Base-by-base conservation (phyloP, 2,113 vertebrate species). In the Limanda limanda region DNA sequence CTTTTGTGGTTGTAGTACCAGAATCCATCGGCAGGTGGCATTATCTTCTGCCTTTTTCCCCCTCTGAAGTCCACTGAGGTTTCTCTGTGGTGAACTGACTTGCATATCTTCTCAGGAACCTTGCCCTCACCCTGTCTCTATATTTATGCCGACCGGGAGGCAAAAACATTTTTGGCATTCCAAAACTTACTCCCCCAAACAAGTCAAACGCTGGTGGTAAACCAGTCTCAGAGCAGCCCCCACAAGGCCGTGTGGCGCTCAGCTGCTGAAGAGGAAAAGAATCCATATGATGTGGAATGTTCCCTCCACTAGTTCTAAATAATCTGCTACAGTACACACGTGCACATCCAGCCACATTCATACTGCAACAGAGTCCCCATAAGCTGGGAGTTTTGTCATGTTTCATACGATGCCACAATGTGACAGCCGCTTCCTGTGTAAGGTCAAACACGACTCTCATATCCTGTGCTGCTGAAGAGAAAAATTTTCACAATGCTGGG, bases 101-200 rank as follows among this genome's bases (percentile, higher is more conserved):
- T 52, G 59, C 85, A 86, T 79, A 85, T 56, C 71, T 83, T 87
- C 78, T 56, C 79, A 83, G 67, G n/a, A 63, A 70, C 84, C 79
- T 84, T 81, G 71, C 65, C 76, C 69, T 62, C 23, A 17, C 79
- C 76, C 68, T 55, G 68, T 35, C 61, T 82, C 69, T 79, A 83
- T 84, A 79, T 86, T 82, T 82, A 81, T 52, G 60, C 81, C 85
- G 78, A 89, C 86, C 81, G 59, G 57, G n/a, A 45, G 76, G 78
- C 87, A 81, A 74, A 90, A 89, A 82, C 69, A 86, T 86, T 72
- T 84, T 69, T 71, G 82, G 83, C 79, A 89, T 89, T 88, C 31
- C 64, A 71, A 68, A 57, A 67, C 69, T 68, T 58, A 27, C 68
- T 54, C 69, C 45, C 20, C 48, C 48, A 51, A n/a, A 68, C 69